A percentile compares a stretch with the other conserved stretches of the same genome.
Evolutionary conservation across 37 sponge, comb jelly and placozoan genomes (phyloP).

Genomic region (Ephydatia muelleri): DNA sequence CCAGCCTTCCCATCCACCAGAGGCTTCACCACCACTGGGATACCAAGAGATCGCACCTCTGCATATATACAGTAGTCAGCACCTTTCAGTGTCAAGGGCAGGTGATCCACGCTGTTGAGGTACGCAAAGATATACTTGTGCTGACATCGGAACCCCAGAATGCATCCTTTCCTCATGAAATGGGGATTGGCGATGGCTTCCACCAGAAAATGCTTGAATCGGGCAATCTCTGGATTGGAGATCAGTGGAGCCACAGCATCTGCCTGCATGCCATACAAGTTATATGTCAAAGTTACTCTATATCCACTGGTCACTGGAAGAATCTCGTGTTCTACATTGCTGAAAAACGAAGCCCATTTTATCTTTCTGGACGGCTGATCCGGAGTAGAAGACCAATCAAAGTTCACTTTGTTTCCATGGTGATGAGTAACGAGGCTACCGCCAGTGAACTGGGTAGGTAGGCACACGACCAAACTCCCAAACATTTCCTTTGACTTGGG

Average conservation of each 20-base stretch:
- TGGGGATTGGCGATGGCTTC: conserved; percentile 16
- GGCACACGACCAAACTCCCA: conserved; percentile 47
- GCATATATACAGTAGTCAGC: conserved; percentile 8
- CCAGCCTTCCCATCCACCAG: neutral
- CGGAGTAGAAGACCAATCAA: conserved; percentile 32
- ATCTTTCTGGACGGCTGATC: neutral
- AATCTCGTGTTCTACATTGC: conserved; percentile 32
- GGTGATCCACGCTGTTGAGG: neutral
- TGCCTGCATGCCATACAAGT: conserved; percentile 15
- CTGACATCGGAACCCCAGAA: too few species aligned
- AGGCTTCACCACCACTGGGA: conserved; percentile 14
- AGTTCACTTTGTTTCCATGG: conserved; percentile 1
- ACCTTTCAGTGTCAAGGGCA: conserved; percentile 10
- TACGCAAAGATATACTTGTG: neutral
- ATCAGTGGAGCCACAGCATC: neutral
- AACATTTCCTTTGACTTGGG: conserved; percentile 37
- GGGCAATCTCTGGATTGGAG: neutral
- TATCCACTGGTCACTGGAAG: conserved; percentile 36
- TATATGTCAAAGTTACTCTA: conserved; percentile 39
- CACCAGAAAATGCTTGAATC: neutral
- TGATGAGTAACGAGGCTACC: conserved; percentile 37
- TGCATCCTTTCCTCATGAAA: too few species aligned
- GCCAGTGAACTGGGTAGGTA: conserved; percentile 32
- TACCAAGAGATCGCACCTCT: conserved; percentile 18
- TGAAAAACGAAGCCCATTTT: conserved; percentile 34